Base-by-base conservation (phyloP, 2,888 invertebrate genomes). In the Reticulitermes lucifugus region DNA sequence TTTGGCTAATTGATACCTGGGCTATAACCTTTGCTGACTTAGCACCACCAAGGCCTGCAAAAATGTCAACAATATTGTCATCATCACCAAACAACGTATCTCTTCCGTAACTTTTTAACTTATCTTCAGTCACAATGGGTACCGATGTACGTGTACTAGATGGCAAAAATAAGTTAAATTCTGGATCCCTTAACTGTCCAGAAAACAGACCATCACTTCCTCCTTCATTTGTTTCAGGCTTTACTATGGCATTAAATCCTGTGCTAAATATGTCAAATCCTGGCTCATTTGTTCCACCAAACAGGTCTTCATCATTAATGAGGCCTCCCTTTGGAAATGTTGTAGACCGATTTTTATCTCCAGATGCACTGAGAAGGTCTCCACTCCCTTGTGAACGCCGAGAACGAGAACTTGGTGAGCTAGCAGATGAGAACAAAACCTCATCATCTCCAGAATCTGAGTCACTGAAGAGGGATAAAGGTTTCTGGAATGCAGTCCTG, bases 401-500 rank as follows among this genome's bases (percentile, higher is more conserved):
- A 12, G 85, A 85, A n/a, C 83, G 65, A 12, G 86, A 85, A 29
- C 86, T 80, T 21, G 85, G 71, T 18, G 86, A 86, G 35, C 86
- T 85, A 21, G 85, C 60, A 18, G 85, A 83, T 7, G 86, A 83
- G 83, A 88, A 88, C 29, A 88, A 83, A 9, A 86, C 43, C 22
- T 87, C 87, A 85, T 88, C 87, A 65, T 88, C 87, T 77, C 85
- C 87, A 41, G 87, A 87, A 81, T 88, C 87, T 22, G 87, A 87
- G 84, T 91, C 90, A 87, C 89, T 90, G 88, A 91, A 91, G 55
- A 91, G 86, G 18, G 89, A 89, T 65, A 89, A 88, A 87, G 89
- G 89, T 86, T 85, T 85, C 71, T 35, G 46, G 41, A 46, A 46
- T 29, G 73, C 21, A 41, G 73, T 18, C 7, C 73, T 10, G 14